phyloP scores from a whole-genome alignment of 2,113 vertebrate species.

The Monopterus albus region DNA sequence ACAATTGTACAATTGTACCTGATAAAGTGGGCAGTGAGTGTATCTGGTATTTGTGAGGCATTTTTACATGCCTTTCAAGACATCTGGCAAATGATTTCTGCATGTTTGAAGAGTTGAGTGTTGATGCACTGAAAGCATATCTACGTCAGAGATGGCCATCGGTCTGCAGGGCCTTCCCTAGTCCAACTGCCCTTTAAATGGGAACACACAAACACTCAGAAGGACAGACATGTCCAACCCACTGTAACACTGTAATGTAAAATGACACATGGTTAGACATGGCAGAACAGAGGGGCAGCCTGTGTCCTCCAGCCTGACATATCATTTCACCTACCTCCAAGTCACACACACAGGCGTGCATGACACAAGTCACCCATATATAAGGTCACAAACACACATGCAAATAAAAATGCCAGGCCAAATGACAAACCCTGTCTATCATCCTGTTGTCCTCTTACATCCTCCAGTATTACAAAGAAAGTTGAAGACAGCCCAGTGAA shows the following conservation, averaged over 20 bases:
- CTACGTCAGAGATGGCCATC: not conserved
- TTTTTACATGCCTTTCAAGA: not conserved
- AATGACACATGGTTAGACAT: slow-evolving; percentile 42
- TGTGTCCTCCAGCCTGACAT: slow-evolving; percentile 27
- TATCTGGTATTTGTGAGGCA: slow-evolving; percentile 7
- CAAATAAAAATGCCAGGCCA: not conserved
- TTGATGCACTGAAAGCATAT: not conserved
- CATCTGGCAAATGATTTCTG: not conserved
- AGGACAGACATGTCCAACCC: slow-evolving; percentile 8
- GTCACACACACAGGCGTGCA: slow-evolving; percentile 5
- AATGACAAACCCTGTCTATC: slow-evolving; percentile 26
- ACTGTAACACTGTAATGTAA: slow-evolving; percentile 1
- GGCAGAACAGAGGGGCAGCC: slow-evolving; percentile 17
- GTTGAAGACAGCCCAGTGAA: too few relatives aligned
- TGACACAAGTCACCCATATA: slow-evolving; percentile 12
- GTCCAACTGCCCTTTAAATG: slow-evolving; percentile 6
- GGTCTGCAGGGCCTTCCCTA: not conserved
- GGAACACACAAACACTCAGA: not conserved
- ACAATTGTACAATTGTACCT: too few relatives aligned
- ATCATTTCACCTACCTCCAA: slow-evolving; percentile 28
- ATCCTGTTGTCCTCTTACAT: slow-evolving; percentile 19
- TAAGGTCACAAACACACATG: slow-evolving; percentile 8
- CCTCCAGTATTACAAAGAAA: not conserved
- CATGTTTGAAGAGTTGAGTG: slow-evolving; percentile 8
- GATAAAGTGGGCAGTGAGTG: too few relatives aligned